phyloP scores from a whole-genome alignment of 2,797 vertebrate species.

The Setipinna tenuifilis region DNA sequence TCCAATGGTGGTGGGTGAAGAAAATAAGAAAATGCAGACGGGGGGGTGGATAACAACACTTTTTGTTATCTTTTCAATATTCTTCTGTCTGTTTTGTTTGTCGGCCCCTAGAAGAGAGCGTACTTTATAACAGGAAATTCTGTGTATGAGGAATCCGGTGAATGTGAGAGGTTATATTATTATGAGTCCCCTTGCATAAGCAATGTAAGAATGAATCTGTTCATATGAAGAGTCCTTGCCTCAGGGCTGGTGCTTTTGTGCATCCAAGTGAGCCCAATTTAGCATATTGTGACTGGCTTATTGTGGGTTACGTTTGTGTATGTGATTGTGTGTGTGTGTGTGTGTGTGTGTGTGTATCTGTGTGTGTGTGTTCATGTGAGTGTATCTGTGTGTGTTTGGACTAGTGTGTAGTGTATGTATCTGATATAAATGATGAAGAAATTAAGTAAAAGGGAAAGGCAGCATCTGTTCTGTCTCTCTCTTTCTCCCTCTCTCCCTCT shows the following conservation, averaged over 20 bases:
- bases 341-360: neutral
- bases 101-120: neutral
- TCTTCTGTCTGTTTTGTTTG: neutral
- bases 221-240: neutral
- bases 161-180: conserved; percentile 7
- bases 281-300: neutral
- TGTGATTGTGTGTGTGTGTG: neutral
- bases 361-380: neutral
- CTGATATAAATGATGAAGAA: neutral
- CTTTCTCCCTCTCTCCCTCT: conserved; percentile 1
- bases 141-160: neutral
- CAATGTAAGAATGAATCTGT: neutral
- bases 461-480: neutral
- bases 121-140: conserved; percentile 13
- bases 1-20: too few relatives aligned
- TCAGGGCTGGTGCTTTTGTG: neutral
- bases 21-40: neutral
- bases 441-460: neutral
- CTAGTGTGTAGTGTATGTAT: neutral
- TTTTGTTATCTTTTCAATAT: neutral
- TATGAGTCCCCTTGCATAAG: neutral
- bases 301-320: neutral
- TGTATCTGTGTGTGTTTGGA: neutral
- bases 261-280: neutral
- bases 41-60: too few relatives aligned